Evolutionary conservation across 2,888 invertebrate species (phyloP), one percentile per base, ranked within the genome.

Genomic region (Scaptomyza flava): DNA sequence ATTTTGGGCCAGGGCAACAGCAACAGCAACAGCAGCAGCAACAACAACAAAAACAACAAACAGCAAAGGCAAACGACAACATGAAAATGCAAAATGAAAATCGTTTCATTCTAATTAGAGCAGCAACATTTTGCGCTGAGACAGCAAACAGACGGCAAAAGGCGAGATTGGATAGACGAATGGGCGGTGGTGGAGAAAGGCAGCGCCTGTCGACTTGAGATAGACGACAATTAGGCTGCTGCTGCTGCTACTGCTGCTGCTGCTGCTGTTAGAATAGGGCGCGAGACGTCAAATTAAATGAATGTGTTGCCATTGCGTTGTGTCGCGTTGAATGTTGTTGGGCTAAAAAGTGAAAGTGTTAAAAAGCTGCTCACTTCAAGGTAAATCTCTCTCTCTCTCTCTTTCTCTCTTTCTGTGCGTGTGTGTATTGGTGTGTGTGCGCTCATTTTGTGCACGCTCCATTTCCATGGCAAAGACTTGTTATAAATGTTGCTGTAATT

Each of bases 101-200:
- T 82, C 85, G 85, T 87, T 82, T 87, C 81, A 84, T 82, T 82
- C 87, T 82, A 87, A 82, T 82, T 87, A 82, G 82, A 82, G 81
- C 85, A 87, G 81, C 87, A 83, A 71, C 85, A 84, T 85, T 82
- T 87, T 73, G 63, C 71, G 82, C 87, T 87, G 82, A 82, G 82
- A 76, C 87, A 87, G 82, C 82, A 82, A 84, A 87, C 82, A 78
- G 77, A 78, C 66, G 76, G 54, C 56, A 31, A 42, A 11, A 33
- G 36, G n/a, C 2, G 20, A 17, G 27, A 6, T 27, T 27, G 27
- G 5, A 34, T 11, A 12, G 36, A 12, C n/a, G 8, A 12, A 6
- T 4, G 20, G 14, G 36, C n/a, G 9, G 11, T 14, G 59, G 56
- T 11, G 7, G 33, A 23, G 17, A 50, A 20, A 27, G 41, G 68